Conservation (phyloP, 2,113 vertebrate species). For the Leiothrix lutea region DNA sequence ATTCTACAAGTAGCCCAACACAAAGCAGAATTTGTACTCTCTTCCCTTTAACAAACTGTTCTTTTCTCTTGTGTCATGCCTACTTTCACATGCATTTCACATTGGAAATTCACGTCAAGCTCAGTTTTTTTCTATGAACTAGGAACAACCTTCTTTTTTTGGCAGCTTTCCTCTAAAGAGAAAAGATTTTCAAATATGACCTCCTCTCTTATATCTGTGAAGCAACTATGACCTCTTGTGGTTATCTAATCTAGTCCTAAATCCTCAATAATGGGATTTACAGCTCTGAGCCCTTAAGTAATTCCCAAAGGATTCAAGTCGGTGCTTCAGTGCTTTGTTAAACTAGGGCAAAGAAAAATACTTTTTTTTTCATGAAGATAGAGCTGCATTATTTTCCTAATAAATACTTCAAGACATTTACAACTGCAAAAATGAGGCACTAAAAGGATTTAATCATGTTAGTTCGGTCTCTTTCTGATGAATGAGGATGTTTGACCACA, state of each 20-base stretch:
- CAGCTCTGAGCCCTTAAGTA: not conserved
- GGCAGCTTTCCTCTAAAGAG: not conserved
- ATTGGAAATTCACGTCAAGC: not conserved
- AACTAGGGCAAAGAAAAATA: not conserved
- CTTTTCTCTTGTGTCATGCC: not conserved
- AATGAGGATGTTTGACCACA: not conserved
- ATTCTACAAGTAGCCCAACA: not conserved
- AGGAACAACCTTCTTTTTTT: not conserved
- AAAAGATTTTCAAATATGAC: not conserved
- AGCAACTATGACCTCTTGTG: constrained; percentile 34
- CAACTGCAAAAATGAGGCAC: not conserved
- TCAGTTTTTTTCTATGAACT: not conserved
- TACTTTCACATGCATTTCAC: not conserved
- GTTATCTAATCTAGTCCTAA: constrained; percentile 22
- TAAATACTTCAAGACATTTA: not conserved
- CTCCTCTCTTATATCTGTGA: not conserved
- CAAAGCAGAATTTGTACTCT: not conserved
- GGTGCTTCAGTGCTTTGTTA: not conserved
- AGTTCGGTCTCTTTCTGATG: not conserved
- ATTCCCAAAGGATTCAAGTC: not conserved
- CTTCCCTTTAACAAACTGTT: not conserved
- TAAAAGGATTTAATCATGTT: not conserved
- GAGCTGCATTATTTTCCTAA: not conserved
- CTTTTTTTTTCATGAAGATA: not conserved
- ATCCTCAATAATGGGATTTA: constrained; percentile 35